Evolutionary conservation across 2,113 vertebrate genomes (phyloP).

Genomic region (Varanus komodoensis): DNA sequence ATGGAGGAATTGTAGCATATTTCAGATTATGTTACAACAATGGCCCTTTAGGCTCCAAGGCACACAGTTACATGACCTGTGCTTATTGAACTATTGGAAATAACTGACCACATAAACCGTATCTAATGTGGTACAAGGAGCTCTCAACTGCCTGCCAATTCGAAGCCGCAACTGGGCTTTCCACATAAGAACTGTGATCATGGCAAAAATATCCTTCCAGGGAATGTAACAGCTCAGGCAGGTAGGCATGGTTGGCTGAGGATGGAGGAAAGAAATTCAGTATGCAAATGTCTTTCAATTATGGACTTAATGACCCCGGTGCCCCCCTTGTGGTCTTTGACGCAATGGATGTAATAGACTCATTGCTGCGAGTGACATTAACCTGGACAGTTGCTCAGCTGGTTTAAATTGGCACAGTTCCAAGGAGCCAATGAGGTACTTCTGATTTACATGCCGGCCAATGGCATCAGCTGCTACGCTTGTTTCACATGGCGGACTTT

Average conservation of each 20-base stretch:
- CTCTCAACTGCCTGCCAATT: not conserved
- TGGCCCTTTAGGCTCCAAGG: not conserved
- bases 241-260: not conserved
- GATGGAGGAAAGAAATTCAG: constrained; percentile 14
- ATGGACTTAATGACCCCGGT: constrained; percentile 24
- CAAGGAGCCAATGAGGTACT: constrained; percentile 28
- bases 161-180: constrained; percentile 7
- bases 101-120: not conserved
- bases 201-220: not conserved
- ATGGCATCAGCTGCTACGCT: not conserved
- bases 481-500: not conserved
- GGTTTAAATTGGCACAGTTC: constrained; percentile 23
- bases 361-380: constrained; percentile 23
- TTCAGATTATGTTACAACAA: not conserved
- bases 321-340: constrained; percentile 6
- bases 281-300: constrained; percentile 39
- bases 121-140: not conserved
- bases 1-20: not conserved
- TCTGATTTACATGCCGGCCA: not conserved
- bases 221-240: not conserved
- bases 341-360: constrained; percentile 17
- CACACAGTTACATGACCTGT: not conserved
- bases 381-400: constrained; percentile 31
- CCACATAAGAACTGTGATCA: not conserved
- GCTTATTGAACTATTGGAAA: constrained; percentile 15